These are phyloP conservation scores for Coptodon rendalli DNA, from an alignment of 2,113 vertebrate genomes.

Conservation along the genomic window DNA sequence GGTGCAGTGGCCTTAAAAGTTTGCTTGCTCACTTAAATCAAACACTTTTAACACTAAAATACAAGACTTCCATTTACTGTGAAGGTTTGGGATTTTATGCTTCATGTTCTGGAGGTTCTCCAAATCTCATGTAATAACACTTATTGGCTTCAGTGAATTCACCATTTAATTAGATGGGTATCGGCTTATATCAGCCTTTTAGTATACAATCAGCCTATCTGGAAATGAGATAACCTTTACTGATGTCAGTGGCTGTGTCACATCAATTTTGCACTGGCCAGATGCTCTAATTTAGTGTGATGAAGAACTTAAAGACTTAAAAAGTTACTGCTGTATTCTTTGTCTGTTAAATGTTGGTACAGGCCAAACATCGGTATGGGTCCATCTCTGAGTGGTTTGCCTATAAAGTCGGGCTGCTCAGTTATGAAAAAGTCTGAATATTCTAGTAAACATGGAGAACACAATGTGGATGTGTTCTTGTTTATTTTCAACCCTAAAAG, in stretches of 20 bases:
- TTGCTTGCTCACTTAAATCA: background rate
- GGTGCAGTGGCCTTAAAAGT: background rate
- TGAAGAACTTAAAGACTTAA: background rate
- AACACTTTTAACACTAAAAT: background rate
- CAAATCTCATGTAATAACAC: background rate
- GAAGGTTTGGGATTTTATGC: background rate
- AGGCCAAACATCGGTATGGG: fast-evolving
- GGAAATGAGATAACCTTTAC: background rate
- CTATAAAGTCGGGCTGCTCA: background rate
- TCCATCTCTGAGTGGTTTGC: background rate
- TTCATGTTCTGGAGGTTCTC: background rate
- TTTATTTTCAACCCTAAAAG: background rate
- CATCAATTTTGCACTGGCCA: background rate
- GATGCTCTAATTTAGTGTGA: background rate
- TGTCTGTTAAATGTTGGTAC: background rate
- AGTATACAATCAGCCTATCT: background rate
- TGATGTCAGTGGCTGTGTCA: background rate
- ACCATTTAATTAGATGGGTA: background rate
- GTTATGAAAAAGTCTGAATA: background rate
- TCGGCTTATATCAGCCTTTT: background rate
- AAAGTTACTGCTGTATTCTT: background rate
- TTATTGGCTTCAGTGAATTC: background rate
- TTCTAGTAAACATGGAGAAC: background rate
- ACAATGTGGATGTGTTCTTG: background rate
- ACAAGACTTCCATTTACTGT: background rate